Evolutionary conservation across 2,888 invertebrate genomes (phyloP).

Genomic region (Aspidiotus destructor): DNA sequence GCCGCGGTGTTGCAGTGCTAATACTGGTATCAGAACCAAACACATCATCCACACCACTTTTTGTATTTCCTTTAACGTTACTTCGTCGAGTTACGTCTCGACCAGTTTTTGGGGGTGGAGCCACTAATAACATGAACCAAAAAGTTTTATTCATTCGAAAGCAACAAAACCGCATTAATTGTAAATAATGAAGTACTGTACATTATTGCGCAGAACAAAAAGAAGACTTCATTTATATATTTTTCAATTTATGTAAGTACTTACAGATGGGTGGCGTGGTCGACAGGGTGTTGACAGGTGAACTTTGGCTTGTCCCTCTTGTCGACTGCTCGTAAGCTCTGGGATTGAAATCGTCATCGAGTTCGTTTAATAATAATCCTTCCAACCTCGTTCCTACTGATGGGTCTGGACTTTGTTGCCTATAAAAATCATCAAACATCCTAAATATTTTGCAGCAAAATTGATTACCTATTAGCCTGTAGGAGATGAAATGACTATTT

Average conservation of each 20-base stretch:
- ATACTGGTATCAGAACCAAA: slow-evolving; percentile 34
- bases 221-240: not conserved
- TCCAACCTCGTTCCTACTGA: slow-evolving; percentile 68
- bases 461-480: too few species aligned
- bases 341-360: slow-evolving; percentile 71
- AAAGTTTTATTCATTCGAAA: too few species aligned
- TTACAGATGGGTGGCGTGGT: slow-evolving; percentile 34
- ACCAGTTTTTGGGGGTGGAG: slow-evolving; percentile 75
- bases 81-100: slow-evolving; percentile 44
- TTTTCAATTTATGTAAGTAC: slow-evolving; percentile 11
- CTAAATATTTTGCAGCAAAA: too few species aligned
- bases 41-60: slow-evolving; percentile 35
- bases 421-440: not conserved
- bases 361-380: slow-evolving; percentile 64
- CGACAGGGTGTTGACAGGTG: slow-evolving; percentile 18
- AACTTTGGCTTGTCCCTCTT: slow-evolving; percentile 20
- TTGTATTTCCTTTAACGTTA: slow-evolving; percentile 39
- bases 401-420: slow-evolving; percentile 41
- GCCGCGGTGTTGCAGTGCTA: slow-evolving; percentile 33
- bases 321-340: slow-evolving; percentile 57
- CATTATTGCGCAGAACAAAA: too few species aligned
- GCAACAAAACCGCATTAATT: too few species aligned
- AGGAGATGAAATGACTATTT: too few species aligned
- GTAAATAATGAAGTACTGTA: too few species aligned
- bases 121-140: slow-evolving; percentile 53